Evolutionary conservation across 2,888 invertebrate genomes (phyloP).

Genomic region (Acanthosepion lycidas): DNA sequence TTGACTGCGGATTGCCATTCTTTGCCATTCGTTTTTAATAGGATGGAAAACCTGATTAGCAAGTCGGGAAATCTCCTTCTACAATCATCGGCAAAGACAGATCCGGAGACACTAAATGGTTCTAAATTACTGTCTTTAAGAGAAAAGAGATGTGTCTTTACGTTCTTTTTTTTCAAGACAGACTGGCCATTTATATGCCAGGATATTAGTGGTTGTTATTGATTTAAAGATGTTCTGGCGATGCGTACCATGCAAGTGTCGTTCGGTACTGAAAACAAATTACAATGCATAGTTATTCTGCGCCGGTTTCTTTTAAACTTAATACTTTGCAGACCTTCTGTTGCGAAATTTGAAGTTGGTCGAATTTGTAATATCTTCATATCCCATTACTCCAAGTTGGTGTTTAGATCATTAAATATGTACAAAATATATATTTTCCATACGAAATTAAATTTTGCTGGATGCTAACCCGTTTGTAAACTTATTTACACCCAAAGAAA

Average conservation of each 20-base stretch:
- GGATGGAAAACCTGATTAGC: not conserved
- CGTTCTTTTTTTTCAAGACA: not conserved
- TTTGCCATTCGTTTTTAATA: not conserved
- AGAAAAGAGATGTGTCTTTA: not conserved
- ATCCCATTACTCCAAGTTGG: no score
- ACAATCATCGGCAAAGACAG: not conserved
- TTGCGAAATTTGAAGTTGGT: no score
- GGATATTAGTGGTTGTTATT: not conserved
- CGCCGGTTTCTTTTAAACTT: no score
- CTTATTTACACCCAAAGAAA: no score
- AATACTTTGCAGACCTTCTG: no score
- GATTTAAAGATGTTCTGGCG: not conserved
- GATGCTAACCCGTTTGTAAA: no score
- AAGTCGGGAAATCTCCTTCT: not conserved
- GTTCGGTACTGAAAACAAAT: no score
- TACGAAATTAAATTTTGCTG: no score
- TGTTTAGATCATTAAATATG: no score
- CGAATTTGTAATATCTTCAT: no score
- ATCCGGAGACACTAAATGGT: not conserved
- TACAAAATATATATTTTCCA: no score
- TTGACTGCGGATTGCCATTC: not conserved
- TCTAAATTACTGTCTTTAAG: not conserved
- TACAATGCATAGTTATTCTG: no score
- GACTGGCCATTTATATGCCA: not conserved
- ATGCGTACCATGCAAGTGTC: not conserved